A percentile compares a stretch with the other conserved stretches of the same genome.
Conservation (phyloP, 2,888 invertebrate genomes). For the Athrips mouffetella region DNA sequence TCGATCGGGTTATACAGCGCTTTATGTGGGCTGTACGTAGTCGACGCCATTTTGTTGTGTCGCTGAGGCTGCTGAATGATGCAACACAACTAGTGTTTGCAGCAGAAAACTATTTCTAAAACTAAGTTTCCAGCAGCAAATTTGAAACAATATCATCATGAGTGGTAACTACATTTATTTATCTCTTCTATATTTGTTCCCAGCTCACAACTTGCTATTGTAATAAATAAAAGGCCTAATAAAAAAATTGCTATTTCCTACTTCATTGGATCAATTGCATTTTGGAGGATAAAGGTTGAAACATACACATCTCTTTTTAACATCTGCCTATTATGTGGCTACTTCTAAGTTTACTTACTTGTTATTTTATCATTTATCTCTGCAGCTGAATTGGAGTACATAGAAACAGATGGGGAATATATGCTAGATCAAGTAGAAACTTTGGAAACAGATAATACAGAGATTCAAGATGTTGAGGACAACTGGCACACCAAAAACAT, state of each 20-base stretch:
- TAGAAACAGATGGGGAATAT: slow-evolving; percentile 51
- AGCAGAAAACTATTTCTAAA: slow-evolving; percentile 9
- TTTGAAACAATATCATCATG: slow-evolving; percentile 4
- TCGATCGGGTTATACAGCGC: slow-evolving; percentile 66
- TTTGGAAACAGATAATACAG: slow-evolving; percentile 42
- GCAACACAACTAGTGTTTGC: slow-evolving; percentile 52
- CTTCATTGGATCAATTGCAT: slow-evolving; percentile 10
- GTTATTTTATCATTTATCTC: slow-evolving; percentile 34
- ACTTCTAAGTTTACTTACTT: not conserved
- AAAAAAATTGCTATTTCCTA: slow-evolving; percentile 16
- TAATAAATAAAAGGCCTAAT: no score
- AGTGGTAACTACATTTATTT: slow-evolving; percentile 16
- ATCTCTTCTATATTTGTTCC: not conserved
- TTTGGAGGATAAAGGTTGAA: not conserved
- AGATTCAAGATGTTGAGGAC: slow-evolving; percentile 57
- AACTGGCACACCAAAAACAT: slow-evolving; percentile 63
- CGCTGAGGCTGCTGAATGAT: slow-evolving; percentile 59
- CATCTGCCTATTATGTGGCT: not conserved
- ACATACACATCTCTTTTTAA: not conserved
- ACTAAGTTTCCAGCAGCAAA: not conserved
- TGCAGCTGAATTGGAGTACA: slow-evolving; percentile 50
- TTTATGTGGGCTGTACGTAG: slow-evolving; percentile 49
- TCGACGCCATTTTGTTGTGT: slow-evolving; percentile 72
- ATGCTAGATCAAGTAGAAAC: slow-evolving; percentile 49
- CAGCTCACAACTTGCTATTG: no score